These are phyloP conservation scores for Dissostichus mawsoni DNA, from an alignment of 2,113 vertebrate species.

Conservation along the genomic window DNA sequence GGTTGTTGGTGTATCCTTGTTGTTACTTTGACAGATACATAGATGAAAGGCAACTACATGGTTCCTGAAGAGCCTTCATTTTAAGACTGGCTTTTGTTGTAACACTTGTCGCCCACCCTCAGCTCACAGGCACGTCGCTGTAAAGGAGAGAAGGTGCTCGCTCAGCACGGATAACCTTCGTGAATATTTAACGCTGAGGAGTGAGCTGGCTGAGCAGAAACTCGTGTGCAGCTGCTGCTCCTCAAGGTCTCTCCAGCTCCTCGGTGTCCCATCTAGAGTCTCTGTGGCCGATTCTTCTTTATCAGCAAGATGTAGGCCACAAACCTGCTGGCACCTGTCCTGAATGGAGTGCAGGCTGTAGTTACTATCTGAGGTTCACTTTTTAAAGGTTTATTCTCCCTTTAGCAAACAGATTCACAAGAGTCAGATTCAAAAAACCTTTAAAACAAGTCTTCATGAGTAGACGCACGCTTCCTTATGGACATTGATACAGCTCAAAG, in stretches of 20 bases:
- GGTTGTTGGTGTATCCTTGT: not conserved
- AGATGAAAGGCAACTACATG: conserved; percentile 24
- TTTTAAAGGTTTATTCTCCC: not conserved
- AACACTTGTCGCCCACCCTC: conserved; percentile 22
- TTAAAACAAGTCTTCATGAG: not conserved
- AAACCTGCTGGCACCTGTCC: not conserved
- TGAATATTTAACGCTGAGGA: conserved; percentile 63
- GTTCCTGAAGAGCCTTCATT: conserved; percentile 3
- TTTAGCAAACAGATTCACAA: not conserved
- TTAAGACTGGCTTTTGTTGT: conserved; percentile 19
- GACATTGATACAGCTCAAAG: too few species aligned
- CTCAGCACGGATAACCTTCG: conserved; percentile 36
- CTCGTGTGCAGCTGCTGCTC: not conserved
- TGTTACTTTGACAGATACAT: not conserved
- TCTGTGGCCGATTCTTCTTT: not conserved
- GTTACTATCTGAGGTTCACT: not conserved
- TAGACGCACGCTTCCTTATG: too few species aligned
- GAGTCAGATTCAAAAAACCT: not conserved
- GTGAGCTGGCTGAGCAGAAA: conserved; percentile 30
- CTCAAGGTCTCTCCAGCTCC: conserved; percentile 35
- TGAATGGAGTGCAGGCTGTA: not conserved
- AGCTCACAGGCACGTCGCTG: conserved; percentile 9
- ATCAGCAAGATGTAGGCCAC: conserved; percentile 22
- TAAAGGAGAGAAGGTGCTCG: conserved; percentile 9
- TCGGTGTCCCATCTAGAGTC: conserved; percentile 7